Evolutionary conservation across 2,888 invertebrate species (phyloP), one percentile per base, ranked within the genome.

Genomic region (Aphrophora alni): DNA sequence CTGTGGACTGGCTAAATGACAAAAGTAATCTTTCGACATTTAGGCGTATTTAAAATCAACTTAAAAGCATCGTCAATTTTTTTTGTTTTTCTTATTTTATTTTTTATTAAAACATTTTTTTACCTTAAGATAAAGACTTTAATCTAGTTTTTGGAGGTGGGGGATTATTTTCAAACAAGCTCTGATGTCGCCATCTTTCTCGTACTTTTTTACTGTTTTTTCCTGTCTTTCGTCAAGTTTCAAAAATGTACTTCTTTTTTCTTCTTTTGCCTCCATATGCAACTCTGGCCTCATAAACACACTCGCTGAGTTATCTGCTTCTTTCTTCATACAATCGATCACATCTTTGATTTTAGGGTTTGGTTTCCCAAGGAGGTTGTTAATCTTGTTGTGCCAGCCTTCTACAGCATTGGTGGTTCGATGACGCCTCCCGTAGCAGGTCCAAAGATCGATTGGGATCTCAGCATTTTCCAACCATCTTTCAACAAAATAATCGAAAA

Each of bases 21-120:
- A n/a, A n/a, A n/a, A n/a, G n/a, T n/a, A n/a, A n/a, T n/a, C n/a
- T n/a, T n/a, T n/a, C n/a, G n/a, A n/a, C n/a, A n/a, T n/a, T n/a
- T n/a, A n/a, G n/a, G n/a, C n/a, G n/a, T n/a, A n/a, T 74, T 38
- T 74, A 75, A 75, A 75, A 44, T 75, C 75, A 75, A 12, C 75
- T 75, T 44, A 75, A 75, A 38, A 51, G 51, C 26, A 51, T 44
- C 75, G 51, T 75, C 10, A 75, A 4, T 44, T 51, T 51, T 75
- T 10, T 33, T 33, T 33, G 10, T 33, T 33, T 33, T 33, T 33
- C 10, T 7, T 10, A 33, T 10, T 33, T 75, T 68, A 0, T 44
- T 12, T 25, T 75, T 14, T 4, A 8, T 17, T 24, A 17, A 24
- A 10, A 8, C n/a, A n/a, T n/a, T 38, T 51, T 51, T 21, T 5